A percentile compares a stretch with the other conserved stretches of the same genome.
phyloP scores from a whole-genome alignment of 2,888 invertebrate genomes.

The Drosophila trichaetosa region DNA sequence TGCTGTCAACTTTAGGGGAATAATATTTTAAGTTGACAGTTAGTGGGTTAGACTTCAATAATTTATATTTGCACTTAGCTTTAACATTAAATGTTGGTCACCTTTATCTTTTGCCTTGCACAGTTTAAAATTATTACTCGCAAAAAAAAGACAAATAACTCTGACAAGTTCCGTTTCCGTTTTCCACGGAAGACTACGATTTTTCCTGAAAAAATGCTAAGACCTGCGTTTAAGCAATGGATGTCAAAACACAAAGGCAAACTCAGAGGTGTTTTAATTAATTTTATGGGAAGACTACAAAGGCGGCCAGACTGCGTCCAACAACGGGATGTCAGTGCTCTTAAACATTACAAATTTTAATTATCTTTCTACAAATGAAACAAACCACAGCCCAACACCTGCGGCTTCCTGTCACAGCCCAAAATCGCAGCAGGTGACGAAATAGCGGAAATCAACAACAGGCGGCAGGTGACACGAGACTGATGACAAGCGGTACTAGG shows the following conservation, averaged over 20 bases:
- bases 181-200: not conserved
- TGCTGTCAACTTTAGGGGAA: constrained; percentile 15
- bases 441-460: constrained; percentile 53
- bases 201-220: not conserved
- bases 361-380: constrained; percentile 31
- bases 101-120: not conserved
- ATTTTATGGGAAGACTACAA: constrained; percentile 30
- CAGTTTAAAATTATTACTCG: not conserved
- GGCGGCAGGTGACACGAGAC: constrained; percentile 20
- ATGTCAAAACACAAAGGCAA: not conserved
- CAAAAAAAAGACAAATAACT: not conserved
- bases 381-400: constrained; percentile 22
- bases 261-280: constrained; percentile 32
- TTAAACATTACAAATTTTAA: constrained; percentile 42
- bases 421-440: constrained; percentile 44
- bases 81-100: not conserved
- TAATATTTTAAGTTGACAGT: constrained; percentile 22
- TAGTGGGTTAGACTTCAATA: not conserved
- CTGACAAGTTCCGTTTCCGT: not conserved
- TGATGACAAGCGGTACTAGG: constrained; percentile 4
- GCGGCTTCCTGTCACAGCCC: constrained; percentile 11
- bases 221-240: constrained; percentile 14
- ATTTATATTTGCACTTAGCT: constrained; percentile 11
- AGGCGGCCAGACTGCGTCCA: constrained; percentile 3
- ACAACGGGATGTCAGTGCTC: not conserved